A percentile compares a stretch with the other conserved stretches of the same genome.
Evolutionary conservation across 2,113 vertebrate species (phyloP).

Genomic region (Spilogale gracilis): DNA sequence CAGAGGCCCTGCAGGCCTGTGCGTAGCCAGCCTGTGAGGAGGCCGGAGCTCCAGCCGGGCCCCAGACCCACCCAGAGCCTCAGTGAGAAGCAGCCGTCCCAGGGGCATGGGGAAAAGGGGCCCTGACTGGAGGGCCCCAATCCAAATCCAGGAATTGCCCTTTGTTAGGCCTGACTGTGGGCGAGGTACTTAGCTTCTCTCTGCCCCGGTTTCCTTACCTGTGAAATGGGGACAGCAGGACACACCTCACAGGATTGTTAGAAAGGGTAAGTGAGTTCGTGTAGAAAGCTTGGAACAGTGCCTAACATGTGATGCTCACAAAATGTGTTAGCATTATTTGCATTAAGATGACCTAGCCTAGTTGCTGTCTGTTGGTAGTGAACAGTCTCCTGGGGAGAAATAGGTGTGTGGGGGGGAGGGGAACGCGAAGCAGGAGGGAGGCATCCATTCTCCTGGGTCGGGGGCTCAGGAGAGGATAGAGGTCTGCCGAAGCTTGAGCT

Average conservation of each 20-base stretch:
- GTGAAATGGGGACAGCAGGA: neutral
- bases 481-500: neutral
- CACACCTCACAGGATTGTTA: neutral
- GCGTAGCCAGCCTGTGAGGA: neutral
- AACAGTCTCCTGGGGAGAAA: neutral
- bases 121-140: neutral
- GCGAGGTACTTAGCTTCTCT: neutral
- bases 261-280: neutral
- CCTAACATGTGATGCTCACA: neutral
- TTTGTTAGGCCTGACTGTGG: neutral
- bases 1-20: neutral
- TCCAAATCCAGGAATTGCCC: neutral
- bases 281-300: neutral
- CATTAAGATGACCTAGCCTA: neutral
- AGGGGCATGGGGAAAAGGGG: neutral
- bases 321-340: neutral
- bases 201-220: neutral
- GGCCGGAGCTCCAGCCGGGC: neutral
- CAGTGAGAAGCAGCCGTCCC: neutral
- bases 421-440: neutral
- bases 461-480: neutral
- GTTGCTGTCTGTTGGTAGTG: neutral
- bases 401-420: too few relatives aligned
- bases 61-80: neutral
- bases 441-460: neutral